Conservation (phyloP, 2,888 invertebrate genomes). For the Vesta saturnalis region DNA sequence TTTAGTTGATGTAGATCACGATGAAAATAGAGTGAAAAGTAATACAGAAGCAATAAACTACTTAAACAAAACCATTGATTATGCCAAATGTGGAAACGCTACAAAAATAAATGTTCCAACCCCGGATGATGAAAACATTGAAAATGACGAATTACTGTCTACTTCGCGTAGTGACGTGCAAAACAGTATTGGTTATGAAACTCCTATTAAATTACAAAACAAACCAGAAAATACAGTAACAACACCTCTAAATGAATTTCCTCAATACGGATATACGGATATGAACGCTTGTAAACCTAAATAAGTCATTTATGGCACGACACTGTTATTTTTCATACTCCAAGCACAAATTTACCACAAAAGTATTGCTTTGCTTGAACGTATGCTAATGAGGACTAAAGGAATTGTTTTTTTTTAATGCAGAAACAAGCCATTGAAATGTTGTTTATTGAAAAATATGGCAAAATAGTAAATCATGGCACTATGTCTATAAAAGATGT, state of each 20-base stretch:
- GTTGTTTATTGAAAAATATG: too few relatives aligned
- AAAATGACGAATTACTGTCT: conserved; percentile 30
- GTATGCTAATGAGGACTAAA: neutral
- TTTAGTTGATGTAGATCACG: conserved; percentile 33
- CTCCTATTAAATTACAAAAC: conserved; percentile 55
- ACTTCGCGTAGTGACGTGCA: conserved; percentile 27
- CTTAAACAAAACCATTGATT: conserved; percentile 49
- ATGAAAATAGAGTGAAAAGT: conserved; percentile 29
- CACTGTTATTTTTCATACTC: neutral
- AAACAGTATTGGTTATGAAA: conserved; percentile 55
- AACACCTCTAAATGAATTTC: conserved; percentile 57
- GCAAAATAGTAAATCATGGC: too few relatives aligned
- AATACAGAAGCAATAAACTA: conserved; percentile 40
- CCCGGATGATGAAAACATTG: conserved; percentile 4
- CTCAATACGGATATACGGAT: conserved; percentile 58
- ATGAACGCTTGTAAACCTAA: conserved; percentile 49
- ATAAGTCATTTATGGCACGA: conserved; percentile 12
- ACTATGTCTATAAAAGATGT: too few relatives aligned
- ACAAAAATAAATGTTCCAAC: conserved; percentile 48
- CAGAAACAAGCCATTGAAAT: too few relatives aligned
- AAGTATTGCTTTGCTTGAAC: neutral
- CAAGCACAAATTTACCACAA: neutral
- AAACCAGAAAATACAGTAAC: conserved; percentile 40
- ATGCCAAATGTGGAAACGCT: conserved; percentile 54
- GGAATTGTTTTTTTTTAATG: neutral